Conservation (phyloP, 2,888 invertebrate species). For the Diarsia brunnea region DNA sequence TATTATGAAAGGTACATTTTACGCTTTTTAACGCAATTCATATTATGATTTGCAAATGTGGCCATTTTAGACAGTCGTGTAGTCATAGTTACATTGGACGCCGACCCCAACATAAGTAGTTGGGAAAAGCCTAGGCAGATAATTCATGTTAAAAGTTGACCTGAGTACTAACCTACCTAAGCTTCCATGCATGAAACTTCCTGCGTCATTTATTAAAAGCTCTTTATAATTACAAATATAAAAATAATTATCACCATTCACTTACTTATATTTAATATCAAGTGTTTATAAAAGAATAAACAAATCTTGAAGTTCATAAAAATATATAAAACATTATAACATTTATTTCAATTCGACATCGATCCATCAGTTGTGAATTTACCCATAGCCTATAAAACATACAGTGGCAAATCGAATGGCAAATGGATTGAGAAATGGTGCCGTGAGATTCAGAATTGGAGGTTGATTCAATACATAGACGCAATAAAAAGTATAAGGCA, state of each 20-base stretch:
- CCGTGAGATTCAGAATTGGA: not conserved
- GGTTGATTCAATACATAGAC: not conserved
- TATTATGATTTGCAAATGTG: too few species aligned
- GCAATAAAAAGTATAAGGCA: not conserved
- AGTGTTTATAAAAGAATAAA: not conserved
- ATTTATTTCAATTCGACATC: constrained; percentile 13
- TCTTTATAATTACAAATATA: not conserved
- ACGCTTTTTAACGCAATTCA: too few species aligned
- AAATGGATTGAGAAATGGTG: constrained; percentile 20
- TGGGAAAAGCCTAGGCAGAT: too few species aligned
- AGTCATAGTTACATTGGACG: too few species aligned
- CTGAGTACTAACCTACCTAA: not conserved
- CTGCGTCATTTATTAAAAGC: not conserved
- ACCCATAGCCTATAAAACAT: not conserved
- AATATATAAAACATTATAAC: not conserved
- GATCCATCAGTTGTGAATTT: not conserved
- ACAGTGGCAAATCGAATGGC: constrained; percentile 21
- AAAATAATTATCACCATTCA: not conserved
- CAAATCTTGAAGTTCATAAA: not conserved
- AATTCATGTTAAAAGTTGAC: not conserved
- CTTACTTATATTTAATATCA: not conserved
- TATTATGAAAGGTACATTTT: too few species aligned
- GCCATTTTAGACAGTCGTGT: not conserved
- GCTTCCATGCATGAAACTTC: not conserved
- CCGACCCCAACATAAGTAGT: too few species aligned